phyloP scores from a whole-genome alignment of 2,888 invertebrate species.

The Cheilosia soror region DNA sequence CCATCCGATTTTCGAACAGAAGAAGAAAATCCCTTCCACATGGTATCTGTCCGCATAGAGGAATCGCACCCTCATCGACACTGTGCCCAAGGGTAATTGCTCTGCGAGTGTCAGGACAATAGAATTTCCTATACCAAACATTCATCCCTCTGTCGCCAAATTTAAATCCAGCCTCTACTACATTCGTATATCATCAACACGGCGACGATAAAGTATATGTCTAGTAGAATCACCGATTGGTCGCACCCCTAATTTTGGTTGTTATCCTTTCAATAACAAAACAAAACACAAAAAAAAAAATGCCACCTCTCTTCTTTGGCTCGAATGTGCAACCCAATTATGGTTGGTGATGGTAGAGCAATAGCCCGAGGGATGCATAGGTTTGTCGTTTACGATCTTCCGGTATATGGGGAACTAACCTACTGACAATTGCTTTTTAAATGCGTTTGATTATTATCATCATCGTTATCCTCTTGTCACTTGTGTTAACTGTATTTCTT shows the following conservation, averaged over 20 bases:
- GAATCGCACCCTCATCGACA: slow-evolving; percentile 33
- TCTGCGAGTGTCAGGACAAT: slow-evolving; percentile 77
- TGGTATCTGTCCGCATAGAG: slow-evolving; percentile 54
- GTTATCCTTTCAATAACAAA: slow-evolving; percentile 45
- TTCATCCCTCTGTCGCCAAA: slow-evolving; percentile 51
- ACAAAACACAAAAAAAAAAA: neutral
- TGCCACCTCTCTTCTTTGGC: slow-evolving; percentile 29
- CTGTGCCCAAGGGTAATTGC: slow-evolving; percentile 76
- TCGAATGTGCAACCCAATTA: slow-evolving; percentile 55
- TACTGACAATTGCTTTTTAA: slow-evolving; percentile 69
- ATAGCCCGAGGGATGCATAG: slow-evolving; percentile 42
- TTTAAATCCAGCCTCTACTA: slow-evolving; percentile 9
- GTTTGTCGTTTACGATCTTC: slow-evolving; percentile 53
- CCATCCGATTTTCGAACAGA: slow-evolving; percentile 28
- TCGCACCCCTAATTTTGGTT: slow-evolving; percentile 49
- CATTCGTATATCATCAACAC: neutral
- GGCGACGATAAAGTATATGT: neutral
- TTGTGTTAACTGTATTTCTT: slow-evolving; percentile 17
- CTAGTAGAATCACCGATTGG: slow-evolving; percentile 19
- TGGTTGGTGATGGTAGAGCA: slow-evolving; percentile 12
- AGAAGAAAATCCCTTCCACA: slow-evolving; percentile 65
- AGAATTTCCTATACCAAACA: slow-evolving; percentile 68
- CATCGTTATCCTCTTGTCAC: slow-evolving; percentile 54
- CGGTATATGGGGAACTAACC: slow-evolving; percentile 44
- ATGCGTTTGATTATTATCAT: slow-evolving; percentile 68